These are phyloP conservation scores for Drosophila niveifrons DNA, from an alignment of 2,888 invertebrate genomes.

Conservation along the genomic window DNA sequence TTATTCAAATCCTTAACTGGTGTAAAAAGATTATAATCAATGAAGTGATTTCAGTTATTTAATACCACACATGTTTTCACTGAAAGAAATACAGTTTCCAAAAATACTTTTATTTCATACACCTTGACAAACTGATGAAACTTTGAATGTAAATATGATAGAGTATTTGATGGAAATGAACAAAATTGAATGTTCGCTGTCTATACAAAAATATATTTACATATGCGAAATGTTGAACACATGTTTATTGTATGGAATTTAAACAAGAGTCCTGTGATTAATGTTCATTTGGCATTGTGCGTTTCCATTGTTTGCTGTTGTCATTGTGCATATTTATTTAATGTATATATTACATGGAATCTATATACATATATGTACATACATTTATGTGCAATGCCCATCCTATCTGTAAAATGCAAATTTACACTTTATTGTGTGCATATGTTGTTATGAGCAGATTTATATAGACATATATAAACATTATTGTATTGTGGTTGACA, in stretches of 20 bases:
- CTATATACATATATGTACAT: constrained; percentile 1
- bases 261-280: constrained; percentile 49
- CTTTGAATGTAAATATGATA: not conserved
- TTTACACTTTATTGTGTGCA: constrained; percentile 38
- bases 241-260: constrained; percentile 21
- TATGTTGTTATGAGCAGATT: constrained; percentile 40
- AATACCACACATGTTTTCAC: too few species aligned
- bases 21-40: too few species aligned
- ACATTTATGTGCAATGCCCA: not conserved
- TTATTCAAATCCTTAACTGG: too few species aligned
- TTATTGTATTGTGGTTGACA: constrained; percentile 55
- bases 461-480: constrained; percentile 39
- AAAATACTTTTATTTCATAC: not conserved
- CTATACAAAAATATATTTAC: constrained; percentile 14
- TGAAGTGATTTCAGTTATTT: not conserved
- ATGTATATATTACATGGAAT: constrained; percentile 8
- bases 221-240: constrained; percentile 26
- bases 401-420: constrained; percentile 39
- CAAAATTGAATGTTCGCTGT: not conserved
- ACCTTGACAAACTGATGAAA: not conserved
- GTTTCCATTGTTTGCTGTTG: constrained; percentile 67
- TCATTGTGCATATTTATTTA: constrained; percentile 59
- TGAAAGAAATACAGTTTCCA: not conserved
- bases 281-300: constrained; percentile 58
- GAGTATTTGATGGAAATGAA: not conserved